Base-by-base conservation (phyloP, 2,797 vertebrate species). In the Rhinatrema bivittatum region DNA sequence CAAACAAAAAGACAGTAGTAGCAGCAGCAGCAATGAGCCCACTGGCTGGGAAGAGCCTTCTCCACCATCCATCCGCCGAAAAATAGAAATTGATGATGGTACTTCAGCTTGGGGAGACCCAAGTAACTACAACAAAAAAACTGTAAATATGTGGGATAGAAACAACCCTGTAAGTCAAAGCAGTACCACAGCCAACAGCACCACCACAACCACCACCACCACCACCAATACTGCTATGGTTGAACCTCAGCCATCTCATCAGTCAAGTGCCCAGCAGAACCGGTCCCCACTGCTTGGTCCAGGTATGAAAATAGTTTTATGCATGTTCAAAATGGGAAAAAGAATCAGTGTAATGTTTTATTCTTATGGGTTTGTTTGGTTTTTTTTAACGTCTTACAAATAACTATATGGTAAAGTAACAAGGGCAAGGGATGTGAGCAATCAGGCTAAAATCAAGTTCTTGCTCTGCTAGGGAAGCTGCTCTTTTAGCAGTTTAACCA, bases 101-200 rank as follows among this genome's bases (percentile, higher is more conserved):
- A 98, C 94, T 60, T 94, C 95, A 60, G 93, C 94, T 65, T 98
- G 95, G 95, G 95, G 94, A 9, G 91, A 98, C 82, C 94, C 95
- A 13, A 89, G 48, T 61, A 56, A 73, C 58, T 88, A 89, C 79
- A 90, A 78, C 69, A 84, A 78, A 53, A 93, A 93, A 78, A 81
- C 86, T 72, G 92, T 93, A 80, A 97, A 95, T 72, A 85, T 95
- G 91, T 97, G 94, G 94, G 94, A 97, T 71, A 90, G 88, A 62
- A 97, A 95, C 74, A 94, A 85, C 76, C 84, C 91, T 35, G 75
- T 81, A 39, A 71, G 82, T 55, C 91, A 80, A 75, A 79, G 79
- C 72, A 86, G 86, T 64, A 67, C 79, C 75, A 55, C 84, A 51
- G 70, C 75, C 75, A 81, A 67, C 59, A 81, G 64, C 78, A 82